Percentiles rank a stretch among this genome's conserved stretches.
Evolutionary conservation across 2,797 vertebrate species (phyloP).

Genomic region (Sebastes vulpes): DNA sequence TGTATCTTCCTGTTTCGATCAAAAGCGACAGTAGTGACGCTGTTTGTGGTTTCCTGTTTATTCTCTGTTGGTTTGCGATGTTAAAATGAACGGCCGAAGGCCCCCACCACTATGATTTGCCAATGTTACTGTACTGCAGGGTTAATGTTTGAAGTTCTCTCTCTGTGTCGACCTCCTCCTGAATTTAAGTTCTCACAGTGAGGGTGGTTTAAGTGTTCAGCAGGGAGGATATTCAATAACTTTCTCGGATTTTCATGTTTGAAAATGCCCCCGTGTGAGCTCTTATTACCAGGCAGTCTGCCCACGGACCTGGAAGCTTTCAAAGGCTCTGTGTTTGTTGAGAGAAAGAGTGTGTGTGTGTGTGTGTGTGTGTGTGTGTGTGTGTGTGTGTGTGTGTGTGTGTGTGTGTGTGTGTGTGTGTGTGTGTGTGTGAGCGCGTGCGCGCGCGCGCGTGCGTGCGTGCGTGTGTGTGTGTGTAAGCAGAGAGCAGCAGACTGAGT

Average conservation of each 20-base stretch:
- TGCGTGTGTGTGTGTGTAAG: background rate
- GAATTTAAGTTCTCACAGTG: background rate
- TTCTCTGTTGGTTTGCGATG: constrained; percentile 35
- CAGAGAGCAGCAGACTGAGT: background rate
- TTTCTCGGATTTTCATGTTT: constrained; percentile 28
- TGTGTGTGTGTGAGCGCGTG: too few species aligned
- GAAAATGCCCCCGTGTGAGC: constrained; percentile 23
- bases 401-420: fast-evolving
- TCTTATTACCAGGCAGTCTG: constrained; percentile 10
- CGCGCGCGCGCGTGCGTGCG: too few species aligned
- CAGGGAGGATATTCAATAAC: background rate
- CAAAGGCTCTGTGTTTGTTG: constrained; percentile 27
- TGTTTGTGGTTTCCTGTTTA: constrained; percentile 79
- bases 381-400: background rate
- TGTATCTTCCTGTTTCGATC: constrained; percentile 41
- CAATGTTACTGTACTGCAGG: background rate
- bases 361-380: too few species aligned
- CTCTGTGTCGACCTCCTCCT: background rate
- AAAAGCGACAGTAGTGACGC: constrained; percentile 20
- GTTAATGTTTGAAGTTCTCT: background rate
- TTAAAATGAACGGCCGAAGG: background rate
- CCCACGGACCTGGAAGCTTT: constrained; percentile 25
- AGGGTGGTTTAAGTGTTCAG: background rate
- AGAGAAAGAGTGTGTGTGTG: background rate
- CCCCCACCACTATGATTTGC: background rate